Base-by-base conservation (phyloP, 1,140 invertebrate species). In the Bombus superbus region DNA sequence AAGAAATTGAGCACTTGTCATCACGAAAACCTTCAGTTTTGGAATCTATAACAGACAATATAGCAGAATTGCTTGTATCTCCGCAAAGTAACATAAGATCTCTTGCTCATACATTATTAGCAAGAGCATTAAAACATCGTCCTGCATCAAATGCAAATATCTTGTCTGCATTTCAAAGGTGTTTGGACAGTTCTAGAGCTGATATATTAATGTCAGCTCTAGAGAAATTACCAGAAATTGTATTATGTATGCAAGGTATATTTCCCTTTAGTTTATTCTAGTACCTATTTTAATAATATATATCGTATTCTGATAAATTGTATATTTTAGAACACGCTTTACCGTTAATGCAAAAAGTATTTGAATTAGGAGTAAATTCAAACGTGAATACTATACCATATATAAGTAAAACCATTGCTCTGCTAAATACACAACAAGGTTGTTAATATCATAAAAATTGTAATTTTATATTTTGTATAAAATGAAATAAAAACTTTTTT, bases 361-460 rank as follows among this genome's bases (percentile, higher is more conserved):
- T 99, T 95, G 96, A 97, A 77, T 95, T 99, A 40, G 98, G 98
- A 22, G 96, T 98, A 66, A 96, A 96, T 89, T 97, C 97, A 44
- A 97, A 97, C 83, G 96, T 98, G 64, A 98, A 98, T 87, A 97
- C 97, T 15, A 96, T 97, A 71, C 94, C 96, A n/a, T 97, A 97
- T 93, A 97, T 99, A 72, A 97, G 96, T 71, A 98, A 98, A 93
- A 97, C 97, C 81, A 96, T 99, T 68, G 95, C 97, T 88, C 95
- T 98, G 62, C 96, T 99, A 69, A 98, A 98, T 94, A 96, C 97
- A 71, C 98, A 98, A 92, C 96, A 97, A 92, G 98, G 97, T 44
- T 98, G 97, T 95, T 98, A 87, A 81, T 75, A 69, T 57, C 25
- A 62, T 47, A 42, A 76, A 85, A 73, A 81, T n/a, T 81, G 66